Evolutionary conservation across 2,113 vertebrate species (phyloP).

Genomic region (Coracopsis vasa): DNA sequence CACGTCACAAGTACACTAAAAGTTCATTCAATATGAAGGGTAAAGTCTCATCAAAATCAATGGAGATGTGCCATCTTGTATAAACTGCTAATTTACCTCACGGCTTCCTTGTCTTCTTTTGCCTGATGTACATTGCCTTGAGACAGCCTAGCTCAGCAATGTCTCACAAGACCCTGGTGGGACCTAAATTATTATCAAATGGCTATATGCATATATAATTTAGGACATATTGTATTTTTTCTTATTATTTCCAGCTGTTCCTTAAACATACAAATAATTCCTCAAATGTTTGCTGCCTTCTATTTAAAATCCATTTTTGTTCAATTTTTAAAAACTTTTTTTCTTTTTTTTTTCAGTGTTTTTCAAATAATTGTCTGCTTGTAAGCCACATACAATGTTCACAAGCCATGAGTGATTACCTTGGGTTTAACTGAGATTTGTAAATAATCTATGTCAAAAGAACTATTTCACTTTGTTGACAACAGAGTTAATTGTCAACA

Average conservation of each 20-base stretch:
- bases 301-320: not conserved
- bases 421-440: not conserved
- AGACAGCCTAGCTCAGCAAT: not conserved
- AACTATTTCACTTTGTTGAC: conserved; percentile 29
- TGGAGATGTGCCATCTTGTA: not conserved
- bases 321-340: not conserved
- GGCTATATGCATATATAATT: not conserved
- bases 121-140: not conserved
- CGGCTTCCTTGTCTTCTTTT: not conserved
- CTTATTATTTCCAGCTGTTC: not conserved
- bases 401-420: not conserved
- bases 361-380: not conserved
- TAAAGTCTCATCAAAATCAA: not conserved
- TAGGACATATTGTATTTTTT: not conserved
- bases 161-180: not conserved
- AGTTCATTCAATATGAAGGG: not conserved
- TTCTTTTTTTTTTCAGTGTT: not conserved
- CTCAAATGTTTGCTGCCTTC: not conserved
- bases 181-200: not conserved
- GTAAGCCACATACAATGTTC: not conserved
- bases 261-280: not conserved
- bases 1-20: not conserved
- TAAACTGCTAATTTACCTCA: not conserved
- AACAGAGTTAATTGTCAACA: conserved; percentile 57
- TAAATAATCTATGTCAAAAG: conserved; percentile 24